phyloP scores from a whole-genome alignment of 2,888 invertebrate genomes.

The Sicus ferrugineus region DNA sequence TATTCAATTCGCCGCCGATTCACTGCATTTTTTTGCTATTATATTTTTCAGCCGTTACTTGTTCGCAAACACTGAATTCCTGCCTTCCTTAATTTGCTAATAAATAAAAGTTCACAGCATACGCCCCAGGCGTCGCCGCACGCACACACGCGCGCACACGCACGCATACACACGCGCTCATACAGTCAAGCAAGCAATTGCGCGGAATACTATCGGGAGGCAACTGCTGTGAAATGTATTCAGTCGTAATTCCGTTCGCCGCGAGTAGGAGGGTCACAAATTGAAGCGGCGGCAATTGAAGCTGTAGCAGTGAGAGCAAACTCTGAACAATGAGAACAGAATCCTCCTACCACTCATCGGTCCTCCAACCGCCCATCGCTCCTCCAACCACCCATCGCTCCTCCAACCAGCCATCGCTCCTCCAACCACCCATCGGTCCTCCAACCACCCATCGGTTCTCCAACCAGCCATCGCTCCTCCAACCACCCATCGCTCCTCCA shows the following conservation, averaged over 20 bases:
- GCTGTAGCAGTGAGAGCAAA: neutral
- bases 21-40: neutral
- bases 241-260: neutral
- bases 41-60: neutral
- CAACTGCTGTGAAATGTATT: constrained; percentile 31
- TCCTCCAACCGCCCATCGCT: too few species aligned
- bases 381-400: too few species aligned
- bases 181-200: neutral
- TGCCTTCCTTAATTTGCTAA: constrained; percentile 38
- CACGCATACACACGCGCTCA: neutral
- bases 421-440: too few species aligned
- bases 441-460: too few species aligned
- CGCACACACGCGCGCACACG: constrained; percentile 31
- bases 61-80: constrained; percentile 21
- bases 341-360: too few species aligned
- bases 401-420: too few species aligned
- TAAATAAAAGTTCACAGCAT: constrained; percentile 40
- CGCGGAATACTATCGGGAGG: neutral
- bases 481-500: too few species aligned
- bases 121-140: neutral
- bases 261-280: constrained; percentile 12
- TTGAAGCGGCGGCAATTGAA: neutral
- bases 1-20: neutral
- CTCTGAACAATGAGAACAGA: neutral
- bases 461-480: too few species aligned